phyloP scores from a whole-genome alignment of 2,797 vertebrate species.

The Eleutherodactylus coqui region DNA sequence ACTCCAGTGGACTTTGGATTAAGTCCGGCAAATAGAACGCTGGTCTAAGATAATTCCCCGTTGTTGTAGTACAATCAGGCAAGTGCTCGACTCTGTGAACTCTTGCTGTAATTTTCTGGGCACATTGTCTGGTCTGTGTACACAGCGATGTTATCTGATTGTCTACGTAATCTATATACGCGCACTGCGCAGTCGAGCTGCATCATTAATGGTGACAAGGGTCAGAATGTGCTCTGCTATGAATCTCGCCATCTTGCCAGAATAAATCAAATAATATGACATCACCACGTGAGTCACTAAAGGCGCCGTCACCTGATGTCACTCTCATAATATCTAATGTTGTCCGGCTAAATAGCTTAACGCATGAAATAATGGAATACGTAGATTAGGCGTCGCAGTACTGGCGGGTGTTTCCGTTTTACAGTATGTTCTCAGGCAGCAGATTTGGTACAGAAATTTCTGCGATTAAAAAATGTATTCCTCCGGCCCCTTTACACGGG shows the following conservation, averaged over 20 bases:
- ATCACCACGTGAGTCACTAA: background rate
- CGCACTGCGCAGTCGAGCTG: background rate
- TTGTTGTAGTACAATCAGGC: background rate
- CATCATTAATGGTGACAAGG: slow-evolving; percentile 1
- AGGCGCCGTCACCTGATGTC: background rate
- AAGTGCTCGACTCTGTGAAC: background rate
- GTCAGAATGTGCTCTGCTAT: slow-evolving; percentile 29
- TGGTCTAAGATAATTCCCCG: too few species aligned
- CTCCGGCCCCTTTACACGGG: too few species aligned
- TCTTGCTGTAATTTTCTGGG: background rate
- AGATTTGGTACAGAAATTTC: too few species aligned
- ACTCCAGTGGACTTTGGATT: too few species aligned
- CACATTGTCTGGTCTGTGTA: background rate
- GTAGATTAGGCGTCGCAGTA: too few species aligned
- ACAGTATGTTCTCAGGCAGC: too few species aligned
- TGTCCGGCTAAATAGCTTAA: background rate
- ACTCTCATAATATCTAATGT: background rate
- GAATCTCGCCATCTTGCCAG: background rate
- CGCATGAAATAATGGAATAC: too few species aligned
- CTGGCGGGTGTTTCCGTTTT: too few species aligned
- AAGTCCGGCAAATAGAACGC: too few species aligned
- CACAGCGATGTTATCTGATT: background rate
- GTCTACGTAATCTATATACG: slow-evolving; percentile 4
- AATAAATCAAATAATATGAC: slow-evolving; percentile 18
- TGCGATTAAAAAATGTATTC: too few species aligned